phyloP scores from a whole-genome alignment of 2,113 vertebrate genomes.

The Gambusia affinis region DNA sequence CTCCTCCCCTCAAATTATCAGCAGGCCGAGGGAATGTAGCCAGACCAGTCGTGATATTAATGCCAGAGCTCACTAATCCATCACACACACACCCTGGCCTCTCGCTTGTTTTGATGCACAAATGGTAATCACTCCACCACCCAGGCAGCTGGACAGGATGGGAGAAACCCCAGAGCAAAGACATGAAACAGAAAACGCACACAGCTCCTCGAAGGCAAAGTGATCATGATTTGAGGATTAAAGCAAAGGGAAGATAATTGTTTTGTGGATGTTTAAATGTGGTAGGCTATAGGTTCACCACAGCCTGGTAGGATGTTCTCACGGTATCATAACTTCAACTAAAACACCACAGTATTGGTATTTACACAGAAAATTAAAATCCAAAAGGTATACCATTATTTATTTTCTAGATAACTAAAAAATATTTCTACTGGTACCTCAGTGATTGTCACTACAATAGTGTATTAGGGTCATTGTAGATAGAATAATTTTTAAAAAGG shows the following conservation, averaged over 20 bases:
- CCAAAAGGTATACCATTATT: too few species aligned
- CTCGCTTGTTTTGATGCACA: slow-evolving; percentile 86
- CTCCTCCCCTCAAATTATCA: slow-evolving; percentile 97
- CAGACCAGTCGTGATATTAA: slow-evolving; percentile 86
- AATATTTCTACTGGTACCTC: too few species aligned
- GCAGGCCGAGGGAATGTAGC: slow-evolving; percentile 86
- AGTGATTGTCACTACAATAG: not conserved
- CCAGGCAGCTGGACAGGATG: slow-evolving; percentile 84
- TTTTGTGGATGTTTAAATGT: not conserved
- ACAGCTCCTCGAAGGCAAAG: slow-evolving; percentile 10
- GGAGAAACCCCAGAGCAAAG: slow-evolving; percentile 30
- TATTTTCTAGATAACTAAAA: too few species aligned
- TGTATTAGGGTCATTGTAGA: too few species aligned
- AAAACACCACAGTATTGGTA: not conserved
- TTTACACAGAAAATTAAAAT: too few species aligned
- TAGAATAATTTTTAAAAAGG: too few species aligned
- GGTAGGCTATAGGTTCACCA: not conserved
- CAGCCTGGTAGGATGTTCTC: not conserved
- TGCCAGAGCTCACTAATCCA: slow-evolving; percentile 91
- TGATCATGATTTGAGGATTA: not conserved
- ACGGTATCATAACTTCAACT: not conserved
- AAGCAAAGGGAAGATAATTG: not conserved
- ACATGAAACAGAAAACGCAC: slow-evolving; percentile 71
- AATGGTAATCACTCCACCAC: slow-evolving; percentile 91
- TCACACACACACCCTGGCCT: slow-evolving; percentile 83